Base-by-base conservation (phyloP, 2,797 vertebrate species). In the Bradypodion ventrale region DNA sequence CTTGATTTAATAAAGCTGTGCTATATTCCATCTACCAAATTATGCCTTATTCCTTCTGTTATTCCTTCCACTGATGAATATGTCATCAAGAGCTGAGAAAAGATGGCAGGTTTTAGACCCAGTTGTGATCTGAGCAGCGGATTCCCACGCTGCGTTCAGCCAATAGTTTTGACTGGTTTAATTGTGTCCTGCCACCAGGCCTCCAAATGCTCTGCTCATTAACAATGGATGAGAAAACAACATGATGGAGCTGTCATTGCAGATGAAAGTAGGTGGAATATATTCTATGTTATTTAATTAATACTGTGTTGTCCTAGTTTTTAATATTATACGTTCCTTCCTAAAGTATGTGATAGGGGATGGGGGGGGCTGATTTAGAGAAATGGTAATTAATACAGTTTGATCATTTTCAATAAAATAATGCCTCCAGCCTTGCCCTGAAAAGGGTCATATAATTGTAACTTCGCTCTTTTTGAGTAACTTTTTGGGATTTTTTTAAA, bases 171-270 rank as follows among this genome's bases (percentile, higher is more conserved):
- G 82, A 82, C 79, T 89, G 68, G 89, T 88, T 83, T 90, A 90
- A 90, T 89, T 77, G 76, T 85, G 49, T 63, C 84, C 46, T 16
- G 75, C 85, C 12, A 80, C 65, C 60, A 87, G 84, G 59, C 56
- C 89, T 89, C 76, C 29, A 77, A 87, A 76, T 86, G 19, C 60
- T 91, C 83, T 69, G 32, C 63, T 92, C 82, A 90, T 93, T 93
- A 93, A 89, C 40, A 89, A 73, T 89, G 88, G 85, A 92, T 89
- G 85, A 91, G 77, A 88, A 87, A 88, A 83, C 78, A 92, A 84
- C 65, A 68, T 49, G 90, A 76, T 42, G 83, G 29, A 82, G 75
- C 88, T 89, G 87, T 87, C 86, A 92, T n/a, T 89, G 80, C 82
- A 89, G 90, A 90, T 92, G 82, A 92, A 94, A 87, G 80, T 90